phyloP scores from a whole-genome alignment of 2,888 invertebrate species.

The Lordiphosa andalusiaca region DNA sequence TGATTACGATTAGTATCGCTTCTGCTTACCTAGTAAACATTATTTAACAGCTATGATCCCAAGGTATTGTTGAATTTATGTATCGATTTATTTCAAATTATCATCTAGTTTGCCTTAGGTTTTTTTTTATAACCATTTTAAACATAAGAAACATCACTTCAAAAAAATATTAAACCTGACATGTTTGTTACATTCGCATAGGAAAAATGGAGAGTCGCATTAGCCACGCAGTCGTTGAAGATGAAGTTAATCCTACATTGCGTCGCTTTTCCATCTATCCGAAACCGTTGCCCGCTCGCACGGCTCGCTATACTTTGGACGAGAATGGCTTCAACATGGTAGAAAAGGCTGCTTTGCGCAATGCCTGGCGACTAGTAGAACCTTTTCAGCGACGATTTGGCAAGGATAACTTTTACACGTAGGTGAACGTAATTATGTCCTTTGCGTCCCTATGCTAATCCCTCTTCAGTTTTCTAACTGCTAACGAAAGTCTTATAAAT shows the following conservation, averaged over 20 bases:
- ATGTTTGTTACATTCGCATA: too few species aligned
- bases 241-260: neutral
- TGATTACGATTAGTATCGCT: too few species aligned
- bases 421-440: neutral
- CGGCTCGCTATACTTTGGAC: constrained; percentile 19
- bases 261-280: constrained; percentile 16
- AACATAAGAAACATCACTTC: too few species aligned
- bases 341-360: constrained; percentile 43
- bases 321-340: constrained; percentile 43
- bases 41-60: too few species aligned
- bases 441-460: neutral
- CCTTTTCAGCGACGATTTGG: constrained; percentile 27
- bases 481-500: constrained; percentile 43
- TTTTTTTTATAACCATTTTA: too few species aligned
- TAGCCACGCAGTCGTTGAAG: too few species aligned
- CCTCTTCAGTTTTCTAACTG: constrained; percentile 43
- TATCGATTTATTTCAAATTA: too few species aligned
- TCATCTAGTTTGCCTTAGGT: too few species aligned
- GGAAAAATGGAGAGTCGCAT: too few species aligned
- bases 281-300: constrained; percentile 14
- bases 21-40: too few species aligned
- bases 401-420: constrained; percentile 25
- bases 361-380: constrained; percentile 41
- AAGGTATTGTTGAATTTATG: too few species aligned
- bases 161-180: too few species aligned